A percentile compares a stretch with the other conserved stretches of the same genome.
phyloP scores from a whole-genome alignment of 2,888 invertebrate genomes.

The Seira ritae region DNA sequence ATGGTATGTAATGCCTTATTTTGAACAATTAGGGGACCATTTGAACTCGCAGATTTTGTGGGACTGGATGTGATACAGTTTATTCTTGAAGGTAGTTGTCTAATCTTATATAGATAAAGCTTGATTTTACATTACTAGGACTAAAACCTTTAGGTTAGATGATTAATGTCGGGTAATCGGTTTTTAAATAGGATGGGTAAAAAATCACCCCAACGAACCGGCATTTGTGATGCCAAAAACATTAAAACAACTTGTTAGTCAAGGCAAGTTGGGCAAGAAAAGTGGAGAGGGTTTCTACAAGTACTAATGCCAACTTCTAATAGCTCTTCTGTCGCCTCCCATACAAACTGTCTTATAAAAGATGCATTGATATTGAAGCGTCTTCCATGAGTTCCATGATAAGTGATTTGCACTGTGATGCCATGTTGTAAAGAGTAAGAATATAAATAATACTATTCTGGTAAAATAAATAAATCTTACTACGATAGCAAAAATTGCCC shows the following conservation, averaged over 20 bases:
- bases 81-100: constrained; percentile 82
- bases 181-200: constrained; percentile 79
- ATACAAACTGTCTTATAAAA: no score
- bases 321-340: neutral
- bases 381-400: no score
- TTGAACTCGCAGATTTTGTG: constrained; percentile 89
- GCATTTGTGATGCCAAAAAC: constrained; percentile 63
- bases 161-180: no score
- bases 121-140: constrained; percentile 3
- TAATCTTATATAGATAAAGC: neutral
- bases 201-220: constrained; percentile 77
- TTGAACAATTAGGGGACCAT: constrained; percentile 81
- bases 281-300: constrained; percentile 80
- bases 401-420: no score
- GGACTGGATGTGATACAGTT: constrained; percentile 87
- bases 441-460: no score
- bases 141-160: no score
- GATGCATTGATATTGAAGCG: no score
- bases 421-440: no score
- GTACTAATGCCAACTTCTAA: constrained; percentile 74
- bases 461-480: no score
- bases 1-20: neutral
- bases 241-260: constrained; percentile 78
- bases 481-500: no score
- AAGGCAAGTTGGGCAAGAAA: constrained; percentile 79